phyloP scores from a whole-genome alignment of 2,113 vertebrate genomes.

The Mormyrus lacerda region DNA sequence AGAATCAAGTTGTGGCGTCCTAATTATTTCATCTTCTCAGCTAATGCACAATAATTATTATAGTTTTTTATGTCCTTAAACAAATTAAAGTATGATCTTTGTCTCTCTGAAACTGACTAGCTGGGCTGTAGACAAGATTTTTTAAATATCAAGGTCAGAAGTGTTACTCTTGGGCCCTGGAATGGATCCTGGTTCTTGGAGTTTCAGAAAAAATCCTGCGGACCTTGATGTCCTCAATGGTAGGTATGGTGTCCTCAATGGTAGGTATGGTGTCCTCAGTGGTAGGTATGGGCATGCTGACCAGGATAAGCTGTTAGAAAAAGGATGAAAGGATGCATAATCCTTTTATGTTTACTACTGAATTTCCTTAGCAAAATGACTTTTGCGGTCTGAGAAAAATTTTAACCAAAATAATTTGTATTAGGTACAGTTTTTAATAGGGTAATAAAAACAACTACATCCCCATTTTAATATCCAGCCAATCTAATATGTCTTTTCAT shows the following conservation, averaged over 20 bases:
- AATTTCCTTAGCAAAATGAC: neutral
- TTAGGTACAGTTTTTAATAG: neutral
- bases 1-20: conserved; percentile 37
- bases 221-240: neutral
- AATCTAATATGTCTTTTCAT: neutral
- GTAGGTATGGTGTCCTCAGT: neutral
- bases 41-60: conserved; percentile 41
- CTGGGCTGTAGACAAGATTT: neutral
- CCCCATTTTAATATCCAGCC: neutral
- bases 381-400: neutral
- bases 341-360: neutral
- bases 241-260: neutral
- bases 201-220: neutral
- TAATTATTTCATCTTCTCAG: conserved; percentile 34
- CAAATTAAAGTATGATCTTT: neutral
- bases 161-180: neutral
- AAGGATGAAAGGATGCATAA: neutral
- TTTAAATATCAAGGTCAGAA: neutral
- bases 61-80: conserved; percentile 11
- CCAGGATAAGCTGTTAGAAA: neutral
- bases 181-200: neutral
- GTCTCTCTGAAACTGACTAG: neutral
- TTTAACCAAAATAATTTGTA: neutral
- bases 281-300: neutral
- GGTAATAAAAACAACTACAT: neutral